Conservation (phyloP, 2,888 invertebrate species). For the Pasiphila rectangulata region DNA sequence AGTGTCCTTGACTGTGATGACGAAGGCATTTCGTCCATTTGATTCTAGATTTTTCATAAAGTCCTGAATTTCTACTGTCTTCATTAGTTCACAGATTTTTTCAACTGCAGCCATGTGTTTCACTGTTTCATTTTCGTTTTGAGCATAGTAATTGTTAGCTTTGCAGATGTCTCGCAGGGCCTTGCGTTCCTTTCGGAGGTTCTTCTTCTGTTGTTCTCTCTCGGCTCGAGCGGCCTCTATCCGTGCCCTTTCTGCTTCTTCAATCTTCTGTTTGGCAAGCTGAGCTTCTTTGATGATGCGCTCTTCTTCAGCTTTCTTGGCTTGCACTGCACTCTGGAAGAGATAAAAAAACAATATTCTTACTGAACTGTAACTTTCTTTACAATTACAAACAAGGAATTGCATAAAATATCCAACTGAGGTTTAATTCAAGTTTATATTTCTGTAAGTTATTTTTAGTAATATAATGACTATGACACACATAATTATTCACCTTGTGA, state of each 20-base stretch:
- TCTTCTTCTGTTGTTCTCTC: constrained; percentile 91
- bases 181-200: constrained; percentile 93
- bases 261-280: constrained; percentile 87
- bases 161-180: constrained; percentile 88
- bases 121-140: constrained; percentile 86
- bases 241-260: constrained; percentile 90
- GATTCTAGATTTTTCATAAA: constrained; percentile 85
- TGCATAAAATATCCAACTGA: no score
- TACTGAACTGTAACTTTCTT: no score
- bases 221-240: constrained; percentile 92
- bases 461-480: no score
- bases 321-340: constrained; percentile 86
- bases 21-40: constrained; percentile 84
- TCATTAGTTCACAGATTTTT: constrained; percentile 91
- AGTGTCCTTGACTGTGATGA: constrained; percentile 84
- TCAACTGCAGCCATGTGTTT: constrained; percentile 95
- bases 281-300: constrained; percentile 86
- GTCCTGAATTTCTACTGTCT: constrained; percentile 86
- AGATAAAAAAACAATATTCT: background rate
- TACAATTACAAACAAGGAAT: constrained; percentile 1
- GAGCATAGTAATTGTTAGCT: constrained; percentile 89
- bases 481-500: no score
- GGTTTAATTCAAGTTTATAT: no score
- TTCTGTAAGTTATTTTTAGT: no score
- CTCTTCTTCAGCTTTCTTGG: constrained; percentile 91